These are phyloP conservation scores for Cryptoblepharus egeriae DNA, from an alignment of 2,797 vertebrate species.

Conservation along the genomic window DNA sequence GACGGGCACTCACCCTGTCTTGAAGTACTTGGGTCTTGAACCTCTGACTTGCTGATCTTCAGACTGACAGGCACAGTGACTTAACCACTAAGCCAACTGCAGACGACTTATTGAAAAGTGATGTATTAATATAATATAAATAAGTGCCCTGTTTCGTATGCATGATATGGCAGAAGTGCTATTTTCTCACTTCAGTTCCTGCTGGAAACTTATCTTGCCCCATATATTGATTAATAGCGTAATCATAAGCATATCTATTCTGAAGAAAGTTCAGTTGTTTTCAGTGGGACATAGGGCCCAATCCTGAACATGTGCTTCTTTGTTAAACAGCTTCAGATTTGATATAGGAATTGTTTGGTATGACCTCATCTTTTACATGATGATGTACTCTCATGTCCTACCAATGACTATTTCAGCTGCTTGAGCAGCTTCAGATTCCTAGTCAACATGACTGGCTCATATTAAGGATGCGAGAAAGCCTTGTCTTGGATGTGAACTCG, in stretches of 20 bases:
- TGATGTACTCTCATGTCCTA: neutral
- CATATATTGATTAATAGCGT: no score
- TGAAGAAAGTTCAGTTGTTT: no score
- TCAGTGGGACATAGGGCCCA: no score
- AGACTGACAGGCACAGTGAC: no score
- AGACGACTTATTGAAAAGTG: no score
- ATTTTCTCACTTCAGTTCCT: neutral
- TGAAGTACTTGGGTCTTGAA: no score
- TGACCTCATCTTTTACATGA: neutral
- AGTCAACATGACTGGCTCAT: neutral
- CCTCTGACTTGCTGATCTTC: no score
- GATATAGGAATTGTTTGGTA: neutral
- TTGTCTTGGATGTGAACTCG: neutral
- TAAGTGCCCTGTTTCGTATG: neutral
- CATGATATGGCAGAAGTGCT: neutral
- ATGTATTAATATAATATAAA: neutral
- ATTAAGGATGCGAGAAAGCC: neutral
- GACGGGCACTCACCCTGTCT: no score
- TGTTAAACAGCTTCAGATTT: neutral
- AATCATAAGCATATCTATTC: no score
- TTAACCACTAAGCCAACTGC: no score
- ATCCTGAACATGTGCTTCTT: neutral
- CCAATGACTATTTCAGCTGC: neutral
- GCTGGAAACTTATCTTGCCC: neutral
- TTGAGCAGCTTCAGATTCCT: neutral